Evolutionary conservation across 2,113 vertebrate species (phyloP).

Genomic region (Mormyrus iriodes): DNA sequence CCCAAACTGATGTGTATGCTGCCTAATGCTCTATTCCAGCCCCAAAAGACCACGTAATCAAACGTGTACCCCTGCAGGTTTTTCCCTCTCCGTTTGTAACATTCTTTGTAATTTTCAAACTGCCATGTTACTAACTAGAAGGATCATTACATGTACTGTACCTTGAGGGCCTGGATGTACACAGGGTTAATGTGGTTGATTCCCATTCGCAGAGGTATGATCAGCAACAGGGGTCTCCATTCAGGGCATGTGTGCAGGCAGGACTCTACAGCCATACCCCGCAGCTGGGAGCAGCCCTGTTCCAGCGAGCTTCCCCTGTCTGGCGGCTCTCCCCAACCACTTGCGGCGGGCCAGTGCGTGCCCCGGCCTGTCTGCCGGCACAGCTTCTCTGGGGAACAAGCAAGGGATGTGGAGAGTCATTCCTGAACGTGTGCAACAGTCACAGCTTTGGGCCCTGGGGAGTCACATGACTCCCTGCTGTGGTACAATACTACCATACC

Average conservation of each 20-base stretch:
- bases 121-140: background rate
- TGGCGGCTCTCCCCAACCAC: conserved; percentile 29
- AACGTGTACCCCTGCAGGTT: background rate
- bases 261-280: background rate
- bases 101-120: background rate
- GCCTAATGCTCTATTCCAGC: background rate
- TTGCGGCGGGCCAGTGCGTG: conserved; percentile 15
- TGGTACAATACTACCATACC: background rate
- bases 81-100: background rate
- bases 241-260: conserved; percentile 19
- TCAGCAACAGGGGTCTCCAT: conserved; percentile 78
- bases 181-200: conserved; percentile 83
- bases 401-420: background rate
- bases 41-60: background rate
- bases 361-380: conserved; percentile 55
- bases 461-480: background rate
- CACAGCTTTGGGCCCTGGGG: background rate
- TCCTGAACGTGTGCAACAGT: background rate
- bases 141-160: conserved; percentile 31
- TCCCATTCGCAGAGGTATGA: conserved; percentile 77
- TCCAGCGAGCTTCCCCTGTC: background rate
- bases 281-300: conserved; percentile 1
- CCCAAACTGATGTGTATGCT: background rate
- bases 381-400: conserved; percentile 66
- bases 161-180: conserved; percentile 77